phyloP scores from a whole-genome alignment of 2,888 invertebrate genomes.

The Aleiodes leptofemur region DNA sequence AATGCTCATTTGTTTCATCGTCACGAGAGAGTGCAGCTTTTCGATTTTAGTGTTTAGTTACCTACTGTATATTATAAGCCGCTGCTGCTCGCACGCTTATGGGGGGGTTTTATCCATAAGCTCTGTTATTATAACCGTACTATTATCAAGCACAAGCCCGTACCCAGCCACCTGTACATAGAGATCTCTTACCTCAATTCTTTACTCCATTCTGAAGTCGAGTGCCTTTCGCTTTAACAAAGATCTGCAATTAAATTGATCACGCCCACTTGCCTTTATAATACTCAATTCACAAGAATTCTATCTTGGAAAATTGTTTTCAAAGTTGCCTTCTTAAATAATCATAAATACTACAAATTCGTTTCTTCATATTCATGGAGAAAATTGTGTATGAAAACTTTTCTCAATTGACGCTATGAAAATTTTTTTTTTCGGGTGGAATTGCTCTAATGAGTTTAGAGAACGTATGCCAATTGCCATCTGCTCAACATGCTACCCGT shows the following conservation, averaged over 20 bases:
- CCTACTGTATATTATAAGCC: constrained; percentile 16
- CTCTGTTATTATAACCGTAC: constrained; percentile 68
- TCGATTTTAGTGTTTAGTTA: background rate
- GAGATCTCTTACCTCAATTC: constrained; percentile 24
- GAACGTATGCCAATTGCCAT: constrained; percentile 49
- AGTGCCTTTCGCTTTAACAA: constrained; percentile 34
- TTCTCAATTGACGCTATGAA: constrained; percentile 26
- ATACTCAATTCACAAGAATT: constrained; percentile 24
- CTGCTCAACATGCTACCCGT: constrained; percentile 45
- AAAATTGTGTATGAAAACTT: background rate
- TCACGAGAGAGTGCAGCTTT: too few relatives aligned
- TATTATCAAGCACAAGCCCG: constrained; percentile 60
- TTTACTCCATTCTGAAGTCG: background rate
- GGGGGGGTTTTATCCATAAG: constrained; percentile 19
- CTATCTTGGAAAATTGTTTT: constrained; percentile 1
- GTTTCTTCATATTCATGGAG: background rate
- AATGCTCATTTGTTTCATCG: constrained; percentile 14
- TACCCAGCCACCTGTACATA: constrained; percentile 59
- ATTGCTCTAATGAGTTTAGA: constrained; percentile 64
- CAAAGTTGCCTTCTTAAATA: background rate
- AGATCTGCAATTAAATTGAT: constrained; percentile 59
- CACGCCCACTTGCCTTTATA: constrained; percentile 29
- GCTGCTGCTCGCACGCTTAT: background rate
- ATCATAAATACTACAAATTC: background rate
- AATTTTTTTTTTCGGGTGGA: constrained; percentile 53